Conservation (phyloP, 2,113 vertebrate species). For the Chaetorhynchus papuensis region DNA sequence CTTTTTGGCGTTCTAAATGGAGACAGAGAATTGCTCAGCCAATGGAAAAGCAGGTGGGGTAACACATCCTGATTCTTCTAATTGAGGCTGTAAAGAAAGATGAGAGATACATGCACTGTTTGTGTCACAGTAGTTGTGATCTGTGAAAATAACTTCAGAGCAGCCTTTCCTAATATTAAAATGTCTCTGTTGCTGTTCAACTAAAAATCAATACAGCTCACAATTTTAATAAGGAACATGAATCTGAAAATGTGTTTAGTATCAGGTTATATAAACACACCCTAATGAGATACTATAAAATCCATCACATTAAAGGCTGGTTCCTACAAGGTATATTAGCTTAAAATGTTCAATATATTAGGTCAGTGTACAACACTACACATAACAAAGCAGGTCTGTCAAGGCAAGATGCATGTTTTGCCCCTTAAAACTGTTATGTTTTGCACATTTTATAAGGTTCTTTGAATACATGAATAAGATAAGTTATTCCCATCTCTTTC, state of each 20-base stretch:
- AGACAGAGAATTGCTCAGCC: not conserved
- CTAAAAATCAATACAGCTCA: constrained; percentile 75
- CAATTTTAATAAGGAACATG: constrained; percentile 82
- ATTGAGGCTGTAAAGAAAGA: constrained; percentile 51
- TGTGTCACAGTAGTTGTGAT: constrained; percentile 54
- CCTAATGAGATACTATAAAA: constrained; percentile 84
- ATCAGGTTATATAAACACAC: constrained; percentile 82
- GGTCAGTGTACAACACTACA: constrained; percentile 74
- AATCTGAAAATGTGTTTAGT: constrained; percentile 79
- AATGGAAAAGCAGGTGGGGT: constrained; percentile 18
- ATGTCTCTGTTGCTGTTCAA: constrained; percentile 61
- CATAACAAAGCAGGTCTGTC: constrained; percentile 79
- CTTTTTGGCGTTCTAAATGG: constrained; percentile 26
- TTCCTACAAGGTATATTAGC: constrained; percentile 81
- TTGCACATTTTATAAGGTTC: constrained; percentile 83
- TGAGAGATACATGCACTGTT: constrained; percentile 6
- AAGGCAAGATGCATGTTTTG: constrained; percentile 75
- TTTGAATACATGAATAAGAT: constrained; percentile 84
- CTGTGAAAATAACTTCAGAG: constrained; percentile 68
- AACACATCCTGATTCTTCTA: constrained; percentile 33
- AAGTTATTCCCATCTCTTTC: constrained; percentile 79
- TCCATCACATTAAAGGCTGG: constrained; percentile 81
- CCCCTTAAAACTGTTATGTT: constrained; percentile 81
- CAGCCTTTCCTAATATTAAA: constrained; percentile 67
- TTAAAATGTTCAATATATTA: constrained; percentile 81